These are phyloP conservation scores for Drosophila trichaetosa DNA, from an alignment of 2,888 invertebrate genomes.

Conservation along the genomic window DNA sequence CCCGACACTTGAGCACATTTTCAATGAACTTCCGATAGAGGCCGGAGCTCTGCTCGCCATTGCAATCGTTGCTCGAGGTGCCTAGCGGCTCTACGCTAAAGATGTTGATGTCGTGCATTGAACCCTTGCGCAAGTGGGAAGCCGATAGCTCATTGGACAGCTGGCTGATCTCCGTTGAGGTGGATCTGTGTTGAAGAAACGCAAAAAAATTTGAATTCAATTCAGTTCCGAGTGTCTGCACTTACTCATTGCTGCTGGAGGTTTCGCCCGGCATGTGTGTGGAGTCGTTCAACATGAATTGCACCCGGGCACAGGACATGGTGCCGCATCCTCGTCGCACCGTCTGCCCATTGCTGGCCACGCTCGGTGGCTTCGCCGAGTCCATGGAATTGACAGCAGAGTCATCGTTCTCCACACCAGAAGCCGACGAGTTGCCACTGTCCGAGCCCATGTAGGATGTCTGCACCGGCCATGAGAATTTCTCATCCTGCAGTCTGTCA, in stretches of 20 bases:
- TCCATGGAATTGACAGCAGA: slow-evolving; percentile 83
- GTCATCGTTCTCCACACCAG: slow-evolving; percentile 83
- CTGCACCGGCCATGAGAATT: slow-evolving; percentile 84
- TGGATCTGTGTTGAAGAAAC: slow-evolving; percentile 66
- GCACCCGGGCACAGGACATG: slow-evolving; percentile 80
- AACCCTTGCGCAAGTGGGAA: slow-evolving; percentile 71
- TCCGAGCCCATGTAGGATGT: slow-evolving; percentile 81
- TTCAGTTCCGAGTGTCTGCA: not conserved
- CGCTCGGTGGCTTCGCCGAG: slow-evolving; percentile 70
- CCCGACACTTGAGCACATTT: slow-evolving; percentile 94
- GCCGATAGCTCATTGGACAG: slow-evolving; percentile 73
- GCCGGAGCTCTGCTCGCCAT: slow-evolving; percentile 86
- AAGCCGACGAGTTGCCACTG: slow-evolving; percentile 82
- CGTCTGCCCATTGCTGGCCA: slow-evolving; percentile 45
- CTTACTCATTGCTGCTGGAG: slow-evolving; percentile 84
- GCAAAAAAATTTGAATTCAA: not conserved
- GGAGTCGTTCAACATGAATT: slow-evolving; percentile 83
- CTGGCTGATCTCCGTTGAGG: slow-evolving; percentile 82
- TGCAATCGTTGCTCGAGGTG: slow-evolving; percentile 85
- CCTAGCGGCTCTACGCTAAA: slow-evolving; percentile 86
- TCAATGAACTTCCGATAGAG: slow-evolving; percentile 92
- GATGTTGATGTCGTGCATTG: slow-evolving; percentile 85
- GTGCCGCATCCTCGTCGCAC: slow-evolving; percentile 57
- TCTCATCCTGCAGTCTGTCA: slow-evolving; percentile 82
- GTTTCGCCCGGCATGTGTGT: slow-evolving; percentile 82